Base-by-base conservation (phyloP, 2,113 vertebrate genomes). In the Circaetus cinerascens region DNA sequence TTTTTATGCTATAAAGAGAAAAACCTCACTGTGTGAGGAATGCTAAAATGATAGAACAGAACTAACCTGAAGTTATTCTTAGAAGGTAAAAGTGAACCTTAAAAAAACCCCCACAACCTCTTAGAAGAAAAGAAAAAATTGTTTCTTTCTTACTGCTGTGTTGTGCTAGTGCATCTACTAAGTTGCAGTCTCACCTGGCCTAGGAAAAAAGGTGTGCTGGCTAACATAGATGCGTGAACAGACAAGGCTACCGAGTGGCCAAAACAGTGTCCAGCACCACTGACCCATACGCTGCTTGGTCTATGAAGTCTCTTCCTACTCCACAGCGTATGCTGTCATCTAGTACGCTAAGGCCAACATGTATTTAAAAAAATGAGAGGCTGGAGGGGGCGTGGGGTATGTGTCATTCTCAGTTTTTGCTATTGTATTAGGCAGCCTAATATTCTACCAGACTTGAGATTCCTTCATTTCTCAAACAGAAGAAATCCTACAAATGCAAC, bases 1-100 rank as follows among this genome's bases (percentile, higher is more conserved):
- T 45, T 25, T 23, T 15, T 5, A 25, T 3, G 22, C 8, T 30
- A 8, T 0, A 27, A 30, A 26, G n/a, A 60, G 19, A 53, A 43
- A 78, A 55, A 25, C 25, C 14, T 51, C 48, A 14, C 14, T 0
- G 0, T 0, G 7, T 3, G 3, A 40, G 34, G 15, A 63, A 32
- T 3, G 19, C 32, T 41, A 5, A 21, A 15, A 57, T 13, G 45
- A 43, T 2, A 34, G 34, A 46, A 29, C 29, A 83, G 4, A 80
- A 50, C 15, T 27, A 29, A 59, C 4, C 11, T 2, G 15, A 9
- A 26, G 30, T 16, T 51, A 21, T 4, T 66, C 53, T 56, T 29
- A 7, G 43, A 40, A 76, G 17, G 17, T 26, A 59, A 57, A 75
- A 81, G 15, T 2, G 7, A 72, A 66, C 27, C 32, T 50, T 19